Percentiles rank a stretch among this genome's conserved stretches.
phyloP scores from a whole-genome alignment of 2,113 vertebrate genomes.

The Corydoras maculifer region DNA sequence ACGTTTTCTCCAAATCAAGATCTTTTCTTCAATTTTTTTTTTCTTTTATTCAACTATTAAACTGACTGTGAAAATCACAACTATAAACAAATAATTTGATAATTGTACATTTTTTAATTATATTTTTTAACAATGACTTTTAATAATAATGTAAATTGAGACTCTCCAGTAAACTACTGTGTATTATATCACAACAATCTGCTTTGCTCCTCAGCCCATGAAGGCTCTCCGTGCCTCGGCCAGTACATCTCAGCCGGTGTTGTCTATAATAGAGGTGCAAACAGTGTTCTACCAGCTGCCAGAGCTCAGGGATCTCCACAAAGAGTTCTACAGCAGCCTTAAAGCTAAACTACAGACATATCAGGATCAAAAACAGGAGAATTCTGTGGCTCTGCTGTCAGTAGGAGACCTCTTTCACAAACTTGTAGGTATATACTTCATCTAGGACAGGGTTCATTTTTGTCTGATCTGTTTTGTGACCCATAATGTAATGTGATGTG shows the following conservation, averaged over 20 bases:
- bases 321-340: constrained; percentile 53
- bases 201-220: constrained; percentile 55
- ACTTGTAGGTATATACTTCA: constrained; percentile 50
- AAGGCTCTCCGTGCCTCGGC: constrained; percentile 66
- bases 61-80: no score
- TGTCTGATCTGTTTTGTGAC: background rate
- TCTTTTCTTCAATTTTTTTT: no score
- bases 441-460: background rate
- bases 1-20: no score
- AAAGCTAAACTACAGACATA: constrained; percentile 43
- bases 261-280: constrained; percentile 60
- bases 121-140: no score
- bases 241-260: constrained; percentile 67
- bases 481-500: background rate
- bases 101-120: no score
- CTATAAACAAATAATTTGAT: no score
- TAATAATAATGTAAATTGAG: no score
- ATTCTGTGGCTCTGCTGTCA: constrained; percentile 23
- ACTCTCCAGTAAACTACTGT: no score
- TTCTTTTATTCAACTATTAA: no score
- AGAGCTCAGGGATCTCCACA: constrained; percentile 63
- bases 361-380: background rate
- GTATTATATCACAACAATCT: no score
- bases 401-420: constrained; percentile 66
- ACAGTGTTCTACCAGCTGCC: constrained; percentile 69